These are phyloP conservation scores for Leptinotarsa texana DNA, from an alignment of 1,140 invertebrate species.

Conservation along the genomic window DNA sequence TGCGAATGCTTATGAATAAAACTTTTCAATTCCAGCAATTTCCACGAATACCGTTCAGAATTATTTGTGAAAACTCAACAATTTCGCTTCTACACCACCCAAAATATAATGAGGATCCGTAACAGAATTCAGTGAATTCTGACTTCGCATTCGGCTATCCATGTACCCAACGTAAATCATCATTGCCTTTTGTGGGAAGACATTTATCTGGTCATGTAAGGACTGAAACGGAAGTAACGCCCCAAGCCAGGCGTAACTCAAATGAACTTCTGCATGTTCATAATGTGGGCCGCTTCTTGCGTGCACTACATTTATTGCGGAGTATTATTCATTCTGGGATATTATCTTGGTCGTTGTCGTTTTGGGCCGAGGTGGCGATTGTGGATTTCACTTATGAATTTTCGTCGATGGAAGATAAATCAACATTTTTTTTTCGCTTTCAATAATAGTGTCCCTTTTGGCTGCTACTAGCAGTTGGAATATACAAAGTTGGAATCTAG, in stretches of 20 bases:
- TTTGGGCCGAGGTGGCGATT: not conserved
- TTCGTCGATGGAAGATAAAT: no score
- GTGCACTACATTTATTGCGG: conserved; percentile 25
- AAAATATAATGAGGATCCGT: conserved; percentile 29
- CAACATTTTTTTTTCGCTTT: no score
- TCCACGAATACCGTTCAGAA: conserved; percentile 5
- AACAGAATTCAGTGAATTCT: conserved; percentile 16
- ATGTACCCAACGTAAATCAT: conserved; percentile 38
- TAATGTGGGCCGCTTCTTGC: conserved; percentile 19
- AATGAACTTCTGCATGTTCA: conserved; percentile 31
- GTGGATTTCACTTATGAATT: no score
- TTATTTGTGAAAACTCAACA: conserved; percentile 27
- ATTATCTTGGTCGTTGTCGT: not conserved
- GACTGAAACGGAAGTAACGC: conserved; percentile 35
- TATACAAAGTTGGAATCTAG: no score
- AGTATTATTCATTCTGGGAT: conserved; percentile 18
- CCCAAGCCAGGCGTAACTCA: conserved; percentile 31
- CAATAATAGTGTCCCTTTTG: no score
- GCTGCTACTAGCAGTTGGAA: no score
- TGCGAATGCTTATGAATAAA: not conserved
- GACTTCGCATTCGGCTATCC: conserved; percentile 33
- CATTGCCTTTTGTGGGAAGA: conserved; percentile 41
- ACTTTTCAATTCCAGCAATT: not conserved
- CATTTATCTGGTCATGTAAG: conserved; percentile 40
- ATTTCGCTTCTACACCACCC: conserved; percentile 9